These are phyloP conservation scores for Eubasilissa regina DNA, from an alignment of 1,140 invertebrate genomes.

Conservation along the genomic window DNA sequence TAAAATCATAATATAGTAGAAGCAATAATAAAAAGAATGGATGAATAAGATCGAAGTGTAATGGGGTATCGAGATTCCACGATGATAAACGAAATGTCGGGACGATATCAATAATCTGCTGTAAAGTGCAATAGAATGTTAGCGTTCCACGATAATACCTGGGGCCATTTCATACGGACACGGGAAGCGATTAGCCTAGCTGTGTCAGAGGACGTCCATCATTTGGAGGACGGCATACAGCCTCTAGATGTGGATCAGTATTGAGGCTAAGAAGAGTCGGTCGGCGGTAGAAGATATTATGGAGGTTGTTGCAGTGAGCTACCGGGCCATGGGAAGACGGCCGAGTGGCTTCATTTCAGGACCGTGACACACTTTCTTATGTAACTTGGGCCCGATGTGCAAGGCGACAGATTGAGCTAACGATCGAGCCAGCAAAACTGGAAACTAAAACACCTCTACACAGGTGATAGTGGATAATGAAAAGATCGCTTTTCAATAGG, in stretches of 20 bases:
- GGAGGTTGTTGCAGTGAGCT: slow-evolving; percentile 30
- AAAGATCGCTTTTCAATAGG: slow-evolving; percentile 27
- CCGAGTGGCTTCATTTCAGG: slow-evolving; percentile 53
- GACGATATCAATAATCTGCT: too few species aligned
- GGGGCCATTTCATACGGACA: background rate
- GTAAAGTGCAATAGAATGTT: too few species aligned
- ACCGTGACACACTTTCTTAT: slow-evolving; percentile 60
- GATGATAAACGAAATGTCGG: too few species aligned
- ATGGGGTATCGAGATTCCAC: too few species aligned
- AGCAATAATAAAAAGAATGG: too few species aligned
- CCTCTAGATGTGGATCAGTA: slow-evolving; percentile 23
- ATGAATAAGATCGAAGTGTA: too few species aligned
- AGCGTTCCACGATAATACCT: background rate
- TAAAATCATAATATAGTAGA: too few species aligned
- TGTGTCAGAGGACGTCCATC: background rate
- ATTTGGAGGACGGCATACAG: slow-evolving; percentile 24
- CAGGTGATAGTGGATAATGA: background rate
- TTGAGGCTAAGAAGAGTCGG: slow-evolving; percentile 24
- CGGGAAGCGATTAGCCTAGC: slow-evolving; percentile 5
- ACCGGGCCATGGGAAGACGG: slow-evolving; percentile 55
- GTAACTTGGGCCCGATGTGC: slow-evolving; percentile 48
- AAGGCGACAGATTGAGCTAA: slow-evolving; percentile 23
- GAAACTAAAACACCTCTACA: slow-evolving; percentile 1
- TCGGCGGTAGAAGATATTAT: slow-evolving; percentile 17
- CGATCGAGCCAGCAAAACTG: background rate